Percentiles rank a stretch among this genome's conserved stretches.
Evolutionary conservation across 2,113 vertebrate species (phyloP).

Genomic region (Pitta sordida): DNA sequence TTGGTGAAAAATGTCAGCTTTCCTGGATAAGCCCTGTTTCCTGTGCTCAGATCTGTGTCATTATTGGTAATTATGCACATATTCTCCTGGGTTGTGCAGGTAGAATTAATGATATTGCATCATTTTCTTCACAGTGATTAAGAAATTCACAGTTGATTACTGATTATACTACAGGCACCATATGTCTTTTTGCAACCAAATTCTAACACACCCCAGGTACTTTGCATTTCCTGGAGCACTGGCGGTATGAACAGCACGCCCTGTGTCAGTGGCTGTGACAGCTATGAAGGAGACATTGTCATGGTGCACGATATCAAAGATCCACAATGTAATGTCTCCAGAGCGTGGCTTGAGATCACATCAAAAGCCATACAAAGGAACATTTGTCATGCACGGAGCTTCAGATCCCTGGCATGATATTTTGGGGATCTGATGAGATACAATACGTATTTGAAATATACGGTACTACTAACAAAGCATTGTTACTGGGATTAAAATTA

Average conservation of each 20-base stretch:
- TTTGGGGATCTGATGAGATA: neutral
- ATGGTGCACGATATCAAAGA: conserved; percentile 11
- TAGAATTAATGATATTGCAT: conserved; percentile 46
- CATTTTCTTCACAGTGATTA: conserved; percentile 60
- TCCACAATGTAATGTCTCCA: neutral
- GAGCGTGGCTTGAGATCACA: conserved; percentile 10
- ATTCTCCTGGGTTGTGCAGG: conserved; percentile 21
- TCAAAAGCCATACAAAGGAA: conserved; percentile 37
- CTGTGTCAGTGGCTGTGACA: conserved; percentile 42
- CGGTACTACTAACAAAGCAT: neutral
- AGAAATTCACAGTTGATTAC: conserved; percentile 64
- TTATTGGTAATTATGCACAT: conserved; percentile 28
- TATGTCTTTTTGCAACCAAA: conserved; percentile 32
- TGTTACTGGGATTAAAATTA: neutral
- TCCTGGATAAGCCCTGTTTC: neutral
- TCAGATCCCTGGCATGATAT: neutral
- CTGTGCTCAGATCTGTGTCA: neutral
- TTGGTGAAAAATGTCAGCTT: neutral
- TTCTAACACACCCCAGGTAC: conserved; percentile 35
- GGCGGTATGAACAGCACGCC: neutral
- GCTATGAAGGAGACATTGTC: conserved; percentile 38
- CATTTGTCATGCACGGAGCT: neutral
- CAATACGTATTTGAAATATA: neutral
- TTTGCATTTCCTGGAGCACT: neutral
- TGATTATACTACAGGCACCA: conserved; percentile 19